Conservation (phyloP, 2,113 vertebrate species). For the Leiothrix lutea region DNA sequence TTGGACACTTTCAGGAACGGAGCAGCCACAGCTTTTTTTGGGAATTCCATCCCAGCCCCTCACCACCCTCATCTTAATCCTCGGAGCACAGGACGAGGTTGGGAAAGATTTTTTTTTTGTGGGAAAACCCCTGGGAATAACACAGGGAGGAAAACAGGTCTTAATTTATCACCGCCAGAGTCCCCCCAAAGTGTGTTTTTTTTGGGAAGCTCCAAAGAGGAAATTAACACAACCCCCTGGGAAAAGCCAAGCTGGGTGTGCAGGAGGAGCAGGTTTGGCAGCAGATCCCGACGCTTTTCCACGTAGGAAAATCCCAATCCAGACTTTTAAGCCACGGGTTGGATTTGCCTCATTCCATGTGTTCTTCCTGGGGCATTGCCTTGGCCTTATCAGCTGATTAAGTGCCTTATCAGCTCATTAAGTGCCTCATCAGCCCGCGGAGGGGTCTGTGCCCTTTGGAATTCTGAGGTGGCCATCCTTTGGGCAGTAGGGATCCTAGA, state of each 20-base stretch:
- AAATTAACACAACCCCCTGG: neutral
- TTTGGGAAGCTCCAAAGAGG: neutral
- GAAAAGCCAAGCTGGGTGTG: neutral
- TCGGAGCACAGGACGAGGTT: neutral
- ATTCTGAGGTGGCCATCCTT: neutral
- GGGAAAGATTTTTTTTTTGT: neutral
- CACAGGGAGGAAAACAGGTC: neutral
- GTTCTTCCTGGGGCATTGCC: neutral
- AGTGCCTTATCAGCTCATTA: neutral
- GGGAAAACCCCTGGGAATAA: neutral
- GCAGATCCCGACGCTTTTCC: neutral
- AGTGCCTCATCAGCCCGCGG: neutral
- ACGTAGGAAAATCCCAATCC: neutral
- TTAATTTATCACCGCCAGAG: accelerated
- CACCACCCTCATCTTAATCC: accelerated
- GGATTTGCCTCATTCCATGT: neutral
- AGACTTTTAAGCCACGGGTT: neutral
- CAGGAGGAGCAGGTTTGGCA: neutral
- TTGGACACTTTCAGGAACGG: neutral
- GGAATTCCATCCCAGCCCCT: neutral
- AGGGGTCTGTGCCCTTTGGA: neutral
- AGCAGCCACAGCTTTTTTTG: neutral
- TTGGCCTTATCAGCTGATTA: neutral
- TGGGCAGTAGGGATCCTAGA: neutral
- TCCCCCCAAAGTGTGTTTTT: neutral